Evolutionary conservation across 1,140 invertebrate species (phyloP), one percentile per base, ranked within the genome.

Genomic region (Bombus superbus): DNA sequence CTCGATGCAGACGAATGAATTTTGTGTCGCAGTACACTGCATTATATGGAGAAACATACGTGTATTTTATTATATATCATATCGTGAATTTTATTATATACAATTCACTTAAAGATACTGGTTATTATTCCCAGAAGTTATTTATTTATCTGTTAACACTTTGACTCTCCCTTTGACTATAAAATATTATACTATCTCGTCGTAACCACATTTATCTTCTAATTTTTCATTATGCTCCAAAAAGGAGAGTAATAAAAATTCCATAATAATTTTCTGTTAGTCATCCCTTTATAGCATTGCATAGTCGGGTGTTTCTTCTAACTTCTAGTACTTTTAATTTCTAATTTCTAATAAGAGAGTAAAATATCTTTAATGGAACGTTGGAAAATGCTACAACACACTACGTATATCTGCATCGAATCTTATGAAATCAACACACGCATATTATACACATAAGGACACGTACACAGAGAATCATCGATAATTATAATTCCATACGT

Each of bases 401-500:
- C 47, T 22, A 22, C 47, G 47, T 53, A 53, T 53, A 9, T 22
- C 59, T 62, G 59, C 59, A 11, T 62, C 59, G 59, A 62, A 11
- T 62, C 59, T 62, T 28, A 62, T 4, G 11, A 28, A 62, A 62
- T 6, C 18, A 53, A 62, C 59, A 13, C 28, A 1, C 64, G 64
- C n/a, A 8, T 62, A 66, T 66, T 35, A 47, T 40, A 47, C 75
- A 59, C 25, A 15, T 15, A n/a, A 15, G 13, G n/a, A 74, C 72
- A 47, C 42, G 42, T 47, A 35, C 72, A 77, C 57, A 28, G 15
- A n/a, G 8, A 38, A n/a, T 77, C 38, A 32, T 77, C 57, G 57
- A 77, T 77, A 38, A 64, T 28, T 64, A 59, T 77, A 77, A 77
- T 42, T 42, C 40, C 25, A 64, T 64, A 64, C 59, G 35, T 35